Evolutionary conservation across 2,888 invertebrate genomes (phyloP).

Genomic region (Cheilosia urbana): DNA sequence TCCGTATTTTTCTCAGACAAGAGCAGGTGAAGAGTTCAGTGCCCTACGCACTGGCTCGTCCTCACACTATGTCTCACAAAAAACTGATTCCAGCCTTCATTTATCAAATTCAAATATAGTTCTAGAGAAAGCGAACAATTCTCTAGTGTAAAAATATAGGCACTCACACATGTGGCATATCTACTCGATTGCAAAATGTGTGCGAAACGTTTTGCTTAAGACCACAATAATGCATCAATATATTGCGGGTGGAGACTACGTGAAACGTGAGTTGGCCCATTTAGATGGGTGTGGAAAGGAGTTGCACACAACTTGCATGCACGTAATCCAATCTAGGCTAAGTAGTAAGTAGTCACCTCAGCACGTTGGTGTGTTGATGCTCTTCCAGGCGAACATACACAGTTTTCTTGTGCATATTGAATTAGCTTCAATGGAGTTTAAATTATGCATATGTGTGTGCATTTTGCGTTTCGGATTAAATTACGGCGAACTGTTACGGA

Average conservation of each 20-base stretch:
- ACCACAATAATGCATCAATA: neutral
- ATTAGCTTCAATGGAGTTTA: conserved; percentile 2
- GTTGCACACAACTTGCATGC: conserved; percentile 27
- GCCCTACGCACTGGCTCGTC: too few relatives aligned
- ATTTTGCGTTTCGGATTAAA: conserved; percentile 11
- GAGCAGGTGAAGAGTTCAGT: too few relatives aligned
- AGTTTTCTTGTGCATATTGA: conserved; percentile 10
- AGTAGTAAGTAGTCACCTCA: conserved; percentile 28
- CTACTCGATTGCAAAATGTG: too few relatives aligned
- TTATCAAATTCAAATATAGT: too few relatives aligned
- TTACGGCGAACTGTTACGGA: neutral
- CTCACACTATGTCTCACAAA: too few relatives aligned
- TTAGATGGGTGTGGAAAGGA: neutral
- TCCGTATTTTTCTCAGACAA: too few relatives aligned
- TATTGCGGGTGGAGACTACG: neutral
- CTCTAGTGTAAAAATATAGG: too few relatives aligned
- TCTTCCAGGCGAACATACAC: conserved; percentile 2
- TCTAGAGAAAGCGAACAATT: too few relatives aligned
- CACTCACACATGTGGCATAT: too few relatives aligned
- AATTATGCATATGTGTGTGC: neutral
- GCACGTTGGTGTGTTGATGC: neutral
- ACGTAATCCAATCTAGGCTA: conserved; percentile 14
- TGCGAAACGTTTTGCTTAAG: too few relatives aligned
- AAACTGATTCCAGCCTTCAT: too few relatives aligned
- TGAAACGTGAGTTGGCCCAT: neutral